Evolutionary conservation across 2,888 invertebrate genomes (phyloP), one percentile per base, ranked within the genome.

Genomic region (Proisotoma minuta): DNA sequence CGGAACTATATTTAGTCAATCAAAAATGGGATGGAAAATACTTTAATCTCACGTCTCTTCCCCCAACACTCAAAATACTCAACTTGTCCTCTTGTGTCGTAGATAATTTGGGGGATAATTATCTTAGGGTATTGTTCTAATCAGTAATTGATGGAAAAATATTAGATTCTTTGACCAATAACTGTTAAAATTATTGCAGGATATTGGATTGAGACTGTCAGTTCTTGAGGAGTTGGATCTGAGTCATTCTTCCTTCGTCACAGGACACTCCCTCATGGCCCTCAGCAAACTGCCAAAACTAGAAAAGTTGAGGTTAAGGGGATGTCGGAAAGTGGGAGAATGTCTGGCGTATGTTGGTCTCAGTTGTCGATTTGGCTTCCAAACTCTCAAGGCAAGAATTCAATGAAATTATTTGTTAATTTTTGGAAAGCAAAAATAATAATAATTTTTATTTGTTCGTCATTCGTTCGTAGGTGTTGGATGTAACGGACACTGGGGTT

Each of bases 341-440:
- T 73, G 71, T 59, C 48, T 73, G n/a, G 70, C 73, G 2, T 73
- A 73, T 50, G 63, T 64, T 8, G 64, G 71, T 24, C 47, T 73
- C 29, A 65, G 71, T 24, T 65, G 65, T 62, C 59, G 72, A 23
- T 70, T 71, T 62, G 73, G 73, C 48, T 73, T 73, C 54, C 65
- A 63, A 58, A 61, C 50, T 23, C 57, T 73, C 10, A 69, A 68
- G 59, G 73, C 71, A 57, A 51, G 15, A 22, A 23, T 22, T 22
- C 10, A 27, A 3, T 23, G 29, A 26, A 12, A 4, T 26, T 3
- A 53, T n/a, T 18, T 12, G 18, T 8, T 56, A 26, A 20, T 53
- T 53, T 28, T 53, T 28, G 5, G 53, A 53, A 53, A 24, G 10
- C 15, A n/a, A 27, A 18, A n/a, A 18, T 28, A 50, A 4, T 12